These are phyloP conservation scores for Rhipidura dahli DNA, from an alignment of 2,113 vertebrate genomes.

Conservation along the genomic window DNA sequence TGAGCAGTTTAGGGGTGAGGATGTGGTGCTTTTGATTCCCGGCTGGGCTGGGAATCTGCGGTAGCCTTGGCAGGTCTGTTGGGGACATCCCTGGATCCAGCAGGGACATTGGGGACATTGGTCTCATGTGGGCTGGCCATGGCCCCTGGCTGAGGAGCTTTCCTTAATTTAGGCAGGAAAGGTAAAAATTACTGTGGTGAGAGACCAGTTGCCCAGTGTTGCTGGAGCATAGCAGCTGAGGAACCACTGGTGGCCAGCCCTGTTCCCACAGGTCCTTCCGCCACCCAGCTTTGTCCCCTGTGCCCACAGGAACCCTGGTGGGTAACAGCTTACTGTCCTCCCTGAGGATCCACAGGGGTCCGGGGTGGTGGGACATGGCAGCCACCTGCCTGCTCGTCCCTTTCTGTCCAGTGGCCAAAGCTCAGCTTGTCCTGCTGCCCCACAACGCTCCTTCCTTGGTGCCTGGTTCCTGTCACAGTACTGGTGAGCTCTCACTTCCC, in stretches of 20 bases:
- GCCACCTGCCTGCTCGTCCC: not conserved
- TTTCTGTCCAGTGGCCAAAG: not conserved
- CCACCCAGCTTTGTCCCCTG: fast-evolving
- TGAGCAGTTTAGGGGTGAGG: not conserved
- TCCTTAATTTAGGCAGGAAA: not conserved
- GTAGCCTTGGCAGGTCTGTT: not conserved
- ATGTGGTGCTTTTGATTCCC: not conserved
- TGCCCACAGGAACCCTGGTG: not conserved
- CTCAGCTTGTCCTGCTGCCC: not conserved
- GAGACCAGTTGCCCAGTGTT: not conserved
- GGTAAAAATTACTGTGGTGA: fast-evolving
- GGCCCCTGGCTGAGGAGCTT: not conserved
- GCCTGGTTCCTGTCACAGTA: not conserved
- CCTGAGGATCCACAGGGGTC: not conserved
- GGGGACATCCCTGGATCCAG: not conserved
- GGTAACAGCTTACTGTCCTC: not conserved
- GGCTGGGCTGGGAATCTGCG: fast-evolving
- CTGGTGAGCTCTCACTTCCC: not conserved
- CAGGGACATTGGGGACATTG: not conserved
- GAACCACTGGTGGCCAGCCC: not conserved
- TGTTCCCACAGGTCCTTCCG: fast-evolving
- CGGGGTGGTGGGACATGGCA: not conserved
- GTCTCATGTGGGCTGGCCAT: not conserved
- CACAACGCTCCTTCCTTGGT: fast-evolving
- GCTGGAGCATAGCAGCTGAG: not conserved